Percentiles rank a stretch among this genome's conserved stretches.
Evolutionary conservation across 2,888 invertebrate genomes (phyloP).

Genomic region (Oxyteleia sp.): DNA sequence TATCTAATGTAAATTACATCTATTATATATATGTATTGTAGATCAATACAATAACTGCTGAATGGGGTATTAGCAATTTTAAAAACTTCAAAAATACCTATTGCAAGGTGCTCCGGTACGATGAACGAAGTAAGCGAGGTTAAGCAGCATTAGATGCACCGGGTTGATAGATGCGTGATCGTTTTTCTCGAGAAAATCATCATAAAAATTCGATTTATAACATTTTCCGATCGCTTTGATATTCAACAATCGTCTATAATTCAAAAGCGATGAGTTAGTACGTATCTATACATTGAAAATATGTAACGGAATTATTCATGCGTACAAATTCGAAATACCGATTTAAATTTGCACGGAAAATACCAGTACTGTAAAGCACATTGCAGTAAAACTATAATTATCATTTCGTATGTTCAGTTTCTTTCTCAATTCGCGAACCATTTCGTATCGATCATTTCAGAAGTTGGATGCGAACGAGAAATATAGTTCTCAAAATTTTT

Average conservation of each 20-base stretch:
- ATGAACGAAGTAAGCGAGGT: slow-evolving; percentile 6
- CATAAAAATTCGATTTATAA: slow-evolving; percentile 43
- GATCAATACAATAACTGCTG: no score
- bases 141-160: slow-evolving; percentile 23
- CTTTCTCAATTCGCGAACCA: no score
- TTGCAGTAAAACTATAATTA: no score
- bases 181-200: slow-evolving; percentile 24
- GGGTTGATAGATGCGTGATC: slow-evolving; percentile 22
- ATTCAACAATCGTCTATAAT: slow-evolving; percentile 38
- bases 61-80: no score
- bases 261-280: slow-evolving; percentile 30
- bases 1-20: no score
- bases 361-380: no score
- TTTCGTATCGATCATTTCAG: no score
- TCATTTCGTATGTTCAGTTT: no score
- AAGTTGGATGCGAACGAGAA: no score
- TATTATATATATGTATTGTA: no score
- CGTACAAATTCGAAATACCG: slow-evolving; percentile 16
- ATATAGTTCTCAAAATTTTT: no score
- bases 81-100: neutral
- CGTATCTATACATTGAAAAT: slow-evolving; percentile 24
- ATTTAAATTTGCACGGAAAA: neutral
- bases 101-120: neutral
- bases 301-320: slow-evolving; percentile 27
- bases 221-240: slow-evolving; percentile 40